phyloP scores from a whole-genome alignment of 2,113 vertebrate species.

The Pseudonaja textilis region DNA sequence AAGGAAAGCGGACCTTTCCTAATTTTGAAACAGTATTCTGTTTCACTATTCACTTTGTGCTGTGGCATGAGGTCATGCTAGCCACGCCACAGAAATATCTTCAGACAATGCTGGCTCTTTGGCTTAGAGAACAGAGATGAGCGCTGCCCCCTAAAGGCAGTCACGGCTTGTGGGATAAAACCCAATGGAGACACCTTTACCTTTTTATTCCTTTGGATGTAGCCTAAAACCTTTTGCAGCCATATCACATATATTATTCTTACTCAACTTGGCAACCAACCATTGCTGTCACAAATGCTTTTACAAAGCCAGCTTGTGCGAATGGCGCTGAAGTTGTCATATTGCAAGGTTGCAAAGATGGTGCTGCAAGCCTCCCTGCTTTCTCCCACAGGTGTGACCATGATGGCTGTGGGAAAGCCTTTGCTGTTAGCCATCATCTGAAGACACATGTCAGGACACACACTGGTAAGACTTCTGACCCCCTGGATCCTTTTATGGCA shows the following conservation, averaged over 20 bases:
- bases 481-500: too few relatives aligned
- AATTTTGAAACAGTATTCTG: not conserved
- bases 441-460: constrained; percentile 98
- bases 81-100: not conserved
- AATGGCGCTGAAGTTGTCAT: too few relatives aligned
- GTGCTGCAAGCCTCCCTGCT: not conserved
- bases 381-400: constrained; percentile 87
- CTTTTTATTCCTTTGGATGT: not conserved
- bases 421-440: constrained; percentile 97
- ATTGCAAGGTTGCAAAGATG: not conserved
- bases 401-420: constrained; percentile 96
- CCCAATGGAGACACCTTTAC: not conserved
- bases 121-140: not conserved
- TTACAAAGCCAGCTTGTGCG: not conserved
- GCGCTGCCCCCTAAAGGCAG: not conserved
- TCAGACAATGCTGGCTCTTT: not conserved
- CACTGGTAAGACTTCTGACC: constrained; percentile 79
- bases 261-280: not conserved
- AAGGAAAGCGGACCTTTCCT: not conserved
- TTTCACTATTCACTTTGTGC: not conserved
- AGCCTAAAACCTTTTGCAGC: not conserved
- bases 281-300: not conserved
- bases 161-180: not conserved
- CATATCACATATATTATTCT: not conserved
- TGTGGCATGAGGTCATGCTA: not conserved